phyloP scores from a whole-genome alignment of 1,140 invertebrate species.

The Drosophila melanogaster region Release_6_plus_ISO1_MT NT_033779.5:13734001-13734500 shows the following conservation, averaged over 20 bases:
- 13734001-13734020: slow-evolving; percentile 7
- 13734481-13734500: no score
- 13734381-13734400: slow-evolving; percentile 12
- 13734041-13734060: slow-evolving; percentile 79
- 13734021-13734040: slow-evolving; percentile 61
- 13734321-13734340: slow-evolving; percentile 31
- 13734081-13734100: slow-evolving; percentile 52
- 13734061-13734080: slow-evolving; percentile 70
- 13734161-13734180: slow-evolving; percentile 63
- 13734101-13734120: slow-evolving; percentile 37
- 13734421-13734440: background rate
- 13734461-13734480: no score
- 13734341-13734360: slow-evolving; percentile 30
- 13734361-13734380: slow-evolving; percentile 18
- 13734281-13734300: slow-evolving; percentile 63
- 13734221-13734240: slow-evolving; percentile 68
- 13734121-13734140: slow-evolving; percentile 42
- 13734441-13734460: no score
- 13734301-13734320: slow-evolving; percentile 42
- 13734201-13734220: slow-evolving; percentile 49
- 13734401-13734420: slow-evolving; percentile 22
- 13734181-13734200: slow-evolving; percentile 33
- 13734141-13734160: slow-evolving; percentile 58
- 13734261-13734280: slow-evolving; percentile 80
- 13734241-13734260: slow-evolving; percentile 48